Percentiles rank a stretch among this genome's conserved stretches.
phyloP scores from a whole-genome alignment of 2,888 invertebrate species.

The Pammene aurita region DNA sequence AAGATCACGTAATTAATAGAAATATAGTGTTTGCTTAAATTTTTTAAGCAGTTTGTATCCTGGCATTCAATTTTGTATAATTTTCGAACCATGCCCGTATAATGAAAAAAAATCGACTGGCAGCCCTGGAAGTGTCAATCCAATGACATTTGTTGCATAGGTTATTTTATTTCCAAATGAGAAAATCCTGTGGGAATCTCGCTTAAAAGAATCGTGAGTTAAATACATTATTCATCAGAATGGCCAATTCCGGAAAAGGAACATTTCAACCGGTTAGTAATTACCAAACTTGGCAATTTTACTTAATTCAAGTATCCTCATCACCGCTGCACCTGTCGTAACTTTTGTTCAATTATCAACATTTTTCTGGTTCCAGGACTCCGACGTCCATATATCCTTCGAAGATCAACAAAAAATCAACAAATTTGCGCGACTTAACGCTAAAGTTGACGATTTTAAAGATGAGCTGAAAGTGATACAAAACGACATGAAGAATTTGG shows the following conservation, averaged over 20 bases:
- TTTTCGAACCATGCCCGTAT: too few species aligned
- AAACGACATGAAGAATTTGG: constrained; percentile 95
- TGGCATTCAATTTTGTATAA: too few species aligned
- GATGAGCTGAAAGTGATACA: constrained; percentile 93
- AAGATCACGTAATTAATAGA: too few species aligned
- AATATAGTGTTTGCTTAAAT: too few species aligned
- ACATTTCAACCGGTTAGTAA: constrained; percentile 87
- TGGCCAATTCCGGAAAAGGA: constrained; percentile 83
- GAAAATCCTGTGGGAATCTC: neutral
- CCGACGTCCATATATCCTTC: constrained; percentile 96
- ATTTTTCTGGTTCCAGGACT: constrained; percentile 83
- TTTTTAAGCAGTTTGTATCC: too few species aligned
- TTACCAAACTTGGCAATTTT: neutral
- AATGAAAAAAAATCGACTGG: too few species aligned
- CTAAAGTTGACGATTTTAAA: constrained; percentile 94
- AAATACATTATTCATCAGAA: constrained; percentile 42
- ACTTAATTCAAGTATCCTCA: neutral
- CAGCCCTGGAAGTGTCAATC: neutral
- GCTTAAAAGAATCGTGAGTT: neutral
- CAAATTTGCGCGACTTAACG: constrained; percentile 96
- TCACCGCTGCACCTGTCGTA: constrained; percentile 18
- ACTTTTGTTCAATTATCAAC: constrained; percentile 6
- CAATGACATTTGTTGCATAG: neutral
- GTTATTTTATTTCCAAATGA: constrained; percentile 5
- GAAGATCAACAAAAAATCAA: constrained; percentile 99